These are phyloP conservation scores for Eurystomus glaucurus DNA, from an alignment of 2,797 vertebrate species.

Conservation along the genomic window DNA sequence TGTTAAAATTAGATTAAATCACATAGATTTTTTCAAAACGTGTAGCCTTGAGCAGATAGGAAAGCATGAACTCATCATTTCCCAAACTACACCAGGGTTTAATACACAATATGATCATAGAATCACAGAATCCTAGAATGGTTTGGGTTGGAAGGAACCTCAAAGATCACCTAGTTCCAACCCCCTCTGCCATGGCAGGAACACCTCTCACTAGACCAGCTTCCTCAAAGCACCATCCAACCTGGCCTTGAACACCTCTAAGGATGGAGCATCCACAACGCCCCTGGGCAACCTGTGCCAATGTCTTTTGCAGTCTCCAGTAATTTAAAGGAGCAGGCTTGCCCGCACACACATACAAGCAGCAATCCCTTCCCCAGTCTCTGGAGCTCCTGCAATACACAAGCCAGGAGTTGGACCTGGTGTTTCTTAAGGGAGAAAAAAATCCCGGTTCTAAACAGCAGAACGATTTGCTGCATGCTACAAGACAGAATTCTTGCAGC, in stretches of 20 bases:
- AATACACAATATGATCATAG: not conserved
- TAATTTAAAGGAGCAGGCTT: not conserved
- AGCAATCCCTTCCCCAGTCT: not conserved
- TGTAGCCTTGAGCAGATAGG: not conserved
- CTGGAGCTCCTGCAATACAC: accelerated
- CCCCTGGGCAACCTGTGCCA: too few relatives aligned
- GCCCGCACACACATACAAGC: not conserved
- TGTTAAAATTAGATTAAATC: not conserved
- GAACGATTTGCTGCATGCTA: not conserved
- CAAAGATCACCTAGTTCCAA: too few relatives aligned
- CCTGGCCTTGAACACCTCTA: too few relatives aligned
- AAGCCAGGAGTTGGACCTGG: not conserved
- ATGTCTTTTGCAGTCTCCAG: not conserved
- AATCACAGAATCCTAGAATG: too few relatives aligned
- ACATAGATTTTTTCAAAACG: not conserved
- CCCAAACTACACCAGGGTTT: not conserved
- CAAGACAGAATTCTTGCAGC: not conserved
- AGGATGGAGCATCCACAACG: too few relatives aligned
- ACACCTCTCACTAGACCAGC: too few relatives aligned
- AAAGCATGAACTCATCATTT: not conserved
- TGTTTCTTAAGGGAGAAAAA: not conserved
- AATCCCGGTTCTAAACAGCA: not conserved
- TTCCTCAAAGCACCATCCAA: too few relatives aligned
- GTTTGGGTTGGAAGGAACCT: too few relatives aligned
- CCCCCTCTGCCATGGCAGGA: too few relatives aligned